Evolutionary conservation across 2,888 invertebrate genomes (phyloP), one percentile per base, ranked within the genome.

Genomic region (Cataglyphis cursor): DNA sequence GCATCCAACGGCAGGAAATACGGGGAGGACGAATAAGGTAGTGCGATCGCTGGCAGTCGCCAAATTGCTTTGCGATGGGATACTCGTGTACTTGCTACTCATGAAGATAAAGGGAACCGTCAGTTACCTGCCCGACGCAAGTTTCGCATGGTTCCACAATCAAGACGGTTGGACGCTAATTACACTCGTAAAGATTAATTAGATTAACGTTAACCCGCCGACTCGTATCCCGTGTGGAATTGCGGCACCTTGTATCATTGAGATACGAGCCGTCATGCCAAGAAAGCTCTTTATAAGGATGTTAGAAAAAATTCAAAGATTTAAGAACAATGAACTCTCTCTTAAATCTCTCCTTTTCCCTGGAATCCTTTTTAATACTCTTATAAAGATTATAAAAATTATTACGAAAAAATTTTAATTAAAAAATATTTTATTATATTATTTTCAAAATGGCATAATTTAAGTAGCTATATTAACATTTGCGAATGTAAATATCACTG

Each of bases 111-210:
- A 93, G 89, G 89, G 89, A 87, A 87, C 82, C 82, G 65, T 80
- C 88, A 72, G 61, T 82, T 83, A 82, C 61, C 73, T 48, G 62
- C 51, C 44, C 64, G 64, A 44, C 44, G 81, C 83, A 87, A 84
- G 81, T 87, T 85, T 87, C 81, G 65, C 84, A 85, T 74, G 82
- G 68, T 81, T 81, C 64, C 59, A 48, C 73, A 18, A 24, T 28
- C 70, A 72, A 85, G 70, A 68, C 72, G 82, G 88, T 90, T 85
- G 89, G 91, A 82, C 85, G 90, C 90, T 93, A 93, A 93, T 94
- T 93, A 92, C 90, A 89, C 90, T 93, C 93, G 92, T 94, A 94
- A 93, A 94, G 93, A 93, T 93, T 93, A 93, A 93, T 93, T 92
- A 91, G 92, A 94, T 93, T 93, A 93, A 92, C 90, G 87, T 73